phyloP scores from a whole-genome alignment of 1,140 invertebrate species.

The Orussus abietinus region DNA sequence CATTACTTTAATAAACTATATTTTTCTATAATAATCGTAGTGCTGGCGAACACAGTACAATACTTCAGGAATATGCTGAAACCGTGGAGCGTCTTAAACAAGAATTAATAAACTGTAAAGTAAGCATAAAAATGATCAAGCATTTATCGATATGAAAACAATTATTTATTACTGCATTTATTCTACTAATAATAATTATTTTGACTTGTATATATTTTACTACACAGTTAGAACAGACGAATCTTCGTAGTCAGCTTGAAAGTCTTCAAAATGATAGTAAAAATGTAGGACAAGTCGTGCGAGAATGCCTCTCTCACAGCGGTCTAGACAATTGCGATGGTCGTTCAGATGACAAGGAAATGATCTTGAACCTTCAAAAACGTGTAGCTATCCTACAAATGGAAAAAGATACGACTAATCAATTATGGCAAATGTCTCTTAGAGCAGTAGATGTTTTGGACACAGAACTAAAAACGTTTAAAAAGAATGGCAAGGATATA shows the following conservation, averaged over 20 bases:
- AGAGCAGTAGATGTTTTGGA: slow-evolving; percentile 58
- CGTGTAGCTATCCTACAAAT: slow-evolving; percentile 35
- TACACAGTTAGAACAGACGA: slow-evolving; percentile 37
- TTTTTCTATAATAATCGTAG: slow-evolving; percentile 7
- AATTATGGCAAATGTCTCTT: slow-evolving; percentile 60
- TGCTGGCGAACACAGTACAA: slow-evolving; percentile 16
- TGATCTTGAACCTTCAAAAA: slow-evolving; percentile 40
- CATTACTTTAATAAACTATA: too few relatives aligned
- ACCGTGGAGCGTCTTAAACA: slow-evolving; percentile 32
- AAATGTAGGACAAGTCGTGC: slow-evolving; percentile 20
- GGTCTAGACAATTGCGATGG: slow-evolving; percentile 26
- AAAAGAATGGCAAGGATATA: slow-evolving; percentile 28
- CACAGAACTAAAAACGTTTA: slow-evolving; percentile 54
- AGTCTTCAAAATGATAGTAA: slow-evolving; percentile 29
- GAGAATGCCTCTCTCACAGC: slow-evolving; percentile 24
- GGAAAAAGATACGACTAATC: slow-evolving; percentile 58
- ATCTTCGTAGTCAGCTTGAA: slow-evolving; percentile 34
- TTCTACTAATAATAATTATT: not conserved
- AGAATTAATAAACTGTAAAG: slow-evolving; percentile 41
- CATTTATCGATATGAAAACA: too few relatives aligned
- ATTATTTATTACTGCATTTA: slow-evolving; percentile 5
- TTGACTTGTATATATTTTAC: too few relatives aligned
- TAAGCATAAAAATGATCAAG: slow-evolving; percentile 19
- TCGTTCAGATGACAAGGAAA: slow-evolving; percentile 24
- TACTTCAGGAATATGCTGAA: slow-evolving; percentile 31